Base-by-base conservation (phyloP, 2,113 vertebrate genomes). In the Hyla sarda region DNA sequence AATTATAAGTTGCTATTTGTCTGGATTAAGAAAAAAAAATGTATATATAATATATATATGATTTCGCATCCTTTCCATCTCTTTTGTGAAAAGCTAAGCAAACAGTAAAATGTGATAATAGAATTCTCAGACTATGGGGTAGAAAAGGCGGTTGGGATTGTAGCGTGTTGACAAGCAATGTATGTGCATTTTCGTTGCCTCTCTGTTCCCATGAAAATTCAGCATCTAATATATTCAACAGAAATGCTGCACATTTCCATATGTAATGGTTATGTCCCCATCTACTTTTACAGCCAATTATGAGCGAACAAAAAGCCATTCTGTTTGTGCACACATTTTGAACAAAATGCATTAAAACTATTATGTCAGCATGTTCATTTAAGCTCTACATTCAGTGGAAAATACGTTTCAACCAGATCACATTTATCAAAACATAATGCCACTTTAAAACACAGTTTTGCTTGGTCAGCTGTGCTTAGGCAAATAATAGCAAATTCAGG, bases 341-440 rank as follows among this genome's bases (percentile, higher is more conserved):
- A 92, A 95, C 95, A 95, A 96, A 95, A 95, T 95, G 94, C 95
- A 95, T 96, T 95, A 95, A 95, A 96, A 95, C 94, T 95, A 95
- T 95, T 95, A 94, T 95, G 94, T 95, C 95, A 95, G 94, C 94
- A 95, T 95, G 94, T 95, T 95, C 95, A 95, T 95, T 94, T 95
- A 95, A 95, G 94, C 94, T 94, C 94, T 91, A 93, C 94, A 95
- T 95, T 95, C 94, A 95, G 93, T 94, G 92, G 93, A 95, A 95
- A 95, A 95, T 95, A 95, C 94, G 95, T 95, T 95, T 95, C 95
- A 95, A 95, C 94, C 93, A 95, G 95, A 95, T 95, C 95, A 94
- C 95, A 95, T 96, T 96, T 95, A 96, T 95, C 94, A 96, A 96
- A 96, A 96, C 95, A 96, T 95, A 95, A 96, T 95, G 95, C 94